Evolutionary conservation across 2,797 vertebrate species (phyloP).

Genomic region (Acanthurus lineatus): DNA sequence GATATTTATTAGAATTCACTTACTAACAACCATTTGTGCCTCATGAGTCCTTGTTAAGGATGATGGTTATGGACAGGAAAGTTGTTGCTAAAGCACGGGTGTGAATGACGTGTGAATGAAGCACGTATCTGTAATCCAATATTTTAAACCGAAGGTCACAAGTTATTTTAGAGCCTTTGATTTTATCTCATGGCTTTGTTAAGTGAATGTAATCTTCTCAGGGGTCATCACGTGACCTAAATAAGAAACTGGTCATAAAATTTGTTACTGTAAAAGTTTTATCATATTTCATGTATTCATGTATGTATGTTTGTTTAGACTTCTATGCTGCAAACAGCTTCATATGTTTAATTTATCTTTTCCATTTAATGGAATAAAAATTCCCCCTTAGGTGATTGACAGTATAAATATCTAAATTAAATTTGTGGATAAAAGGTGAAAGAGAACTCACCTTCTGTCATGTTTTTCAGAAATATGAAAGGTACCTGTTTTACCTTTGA

Average conservation of each 20-base stretch:
- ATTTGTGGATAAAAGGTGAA: neutral
- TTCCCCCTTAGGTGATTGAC: neutral
- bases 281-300: too few species aligned
- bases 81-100: neutral
- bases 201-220: too few species aligned
- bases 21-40: neutral
- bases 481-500: neutral
- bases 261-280: too few species aligned
- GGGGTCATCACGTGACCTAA: neutral
- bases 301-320: too few species aligned
- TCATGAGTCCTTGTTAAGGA: neutral
- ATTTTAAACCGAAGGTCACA: neutral
- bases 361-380: neutral
- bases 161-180: neutral
- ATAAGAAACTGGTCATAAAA: neutral
- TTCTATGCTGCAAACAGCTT: neutral
- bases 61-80: neutral
- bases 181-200: neutral
- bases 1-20: conserved; percentile 26
- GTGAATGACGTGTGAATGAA: neutral
- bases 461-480: neutral
- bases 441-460: neutral
- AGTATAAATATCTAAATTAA: too few species aligned
- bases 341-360: neutral
- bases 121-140: neutral